phyloP scores from a whole-genome alignment of 2,113 vertebrate species.

The Serilophus lunatus region DNA sequence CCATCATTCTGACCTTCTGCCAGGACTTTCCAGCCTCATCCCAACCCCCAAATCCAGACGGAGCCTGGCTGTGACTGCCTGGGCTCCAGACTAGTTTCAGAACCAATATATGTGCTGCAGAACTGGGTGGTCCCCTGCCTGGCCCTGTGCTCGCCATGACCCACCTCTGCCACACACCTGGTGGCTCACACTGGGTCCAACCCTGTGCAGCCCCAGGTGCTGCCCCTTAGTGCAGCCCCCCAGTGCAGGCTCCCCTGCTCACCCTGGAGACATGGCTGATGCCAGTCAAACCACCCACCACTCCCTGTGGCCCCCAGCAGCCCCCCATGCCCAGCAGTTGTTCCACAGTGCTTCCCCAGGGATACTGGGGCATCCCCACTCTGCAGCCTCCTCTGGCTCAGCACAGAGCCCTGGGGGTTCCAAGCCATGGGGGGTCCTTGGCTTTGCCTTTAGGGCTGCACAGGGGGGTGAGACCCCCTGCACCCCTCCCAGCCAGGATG shows the following conservation, averaged over 20 bases:
- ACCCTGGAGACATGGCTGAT: neutral
- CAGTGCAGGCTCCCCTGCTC: neutral
- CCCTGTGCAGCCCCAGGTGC: no score
- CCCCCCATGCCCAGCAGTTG: neutral
- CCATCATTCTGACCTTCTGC: accelerated
- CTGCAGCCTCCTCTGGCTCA: neutral
- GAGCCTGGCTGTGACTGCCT: neutral
- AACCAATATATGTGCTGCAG: accelerated
- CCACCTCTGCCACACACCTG: neutral
- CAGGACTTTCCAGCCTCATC: neutral
- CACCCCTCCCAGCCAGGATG: neutral
- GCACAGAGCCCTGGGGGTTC: neutral
- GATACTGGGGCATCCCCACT: accelerated
- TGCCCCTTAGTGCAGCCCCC: accelerated
- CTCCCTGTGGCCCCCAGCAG: neutral
- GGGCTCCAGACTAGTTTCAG: neutral
- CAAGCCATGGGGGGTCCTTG: neutral
- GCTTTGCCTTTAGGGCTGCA: neutral
- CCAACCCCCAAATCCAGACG: neutral
- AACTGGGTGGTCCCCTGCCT: neutral
- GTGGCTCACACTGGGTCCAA: accelerated
- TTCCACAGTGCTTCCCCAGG: neutral
- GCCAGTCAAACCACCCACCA: neutral
- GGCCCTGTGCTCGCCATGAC: neutral
- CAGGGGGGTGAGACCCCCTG: neutral